Percentiles rank a stretch among this genome's conserved stretches.
Conservation (phyloP, 2,888 invertebrate species). For the Andrena marginata region DNA sequence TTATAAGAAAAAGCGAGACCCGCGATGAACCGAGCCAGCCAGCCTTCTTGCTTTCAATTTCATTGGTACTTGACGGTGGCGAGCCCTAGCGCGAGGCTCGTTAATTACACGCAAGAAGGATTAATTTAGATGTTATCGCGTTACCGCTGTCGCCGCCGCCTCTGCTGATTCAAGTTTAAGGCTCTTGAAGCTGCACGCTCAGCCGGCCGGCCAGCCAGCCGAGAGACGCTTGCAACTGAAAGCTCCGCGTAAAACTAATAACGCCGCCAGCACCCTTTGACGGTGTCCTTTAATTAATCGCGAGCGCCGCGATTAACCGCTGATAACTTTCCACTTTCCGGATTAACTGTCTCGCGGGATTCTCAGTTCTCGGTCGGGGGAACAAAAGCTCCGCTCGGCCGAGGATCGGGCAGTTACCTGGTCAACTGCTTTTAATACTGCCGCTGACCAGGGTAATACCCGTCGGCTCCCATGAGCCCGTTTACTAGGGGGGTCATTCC, state of each 20-base stretch:
- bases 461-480: too few species aligned
- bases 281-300: conserved; percentile 16
- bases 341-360: neutral
- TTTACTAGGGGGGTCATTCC: too few species aligned
- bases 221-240: neutral
- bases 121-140: conserved; percentile 56
- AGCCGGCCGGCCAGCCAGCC: too few species aligned
- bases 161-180: conserved; percentile 30
- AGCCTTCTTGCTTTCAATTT: conserved; percentile 27
- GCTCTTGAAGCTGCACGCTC: too few species aligned
- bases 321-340: neutral
- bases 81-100: conserved; percentile 16
- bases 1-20: conserved; percentile 1
- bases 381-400: too few species aligned
- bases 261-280: neutral
- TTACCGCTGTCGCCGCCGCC: conserved; percentile 1
- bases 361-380: neutral
- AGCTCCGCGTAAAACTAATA: neutral
- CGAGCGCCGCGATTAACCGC: neutral
- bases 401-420: conserved; percentile 15
- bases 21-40: neutral
- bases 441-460: conserved; percentile 39
- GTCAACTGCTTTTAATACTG: conserved; percentile 4
- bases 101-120: conserved; percentile 49
- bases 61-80: conserved; percentile 36